These are phyloP conservation scores for Oreochromis tanganicae DNA, from an alignment of 2,113 vertebrate genomes.

Conservation along the genomic window DNA sequence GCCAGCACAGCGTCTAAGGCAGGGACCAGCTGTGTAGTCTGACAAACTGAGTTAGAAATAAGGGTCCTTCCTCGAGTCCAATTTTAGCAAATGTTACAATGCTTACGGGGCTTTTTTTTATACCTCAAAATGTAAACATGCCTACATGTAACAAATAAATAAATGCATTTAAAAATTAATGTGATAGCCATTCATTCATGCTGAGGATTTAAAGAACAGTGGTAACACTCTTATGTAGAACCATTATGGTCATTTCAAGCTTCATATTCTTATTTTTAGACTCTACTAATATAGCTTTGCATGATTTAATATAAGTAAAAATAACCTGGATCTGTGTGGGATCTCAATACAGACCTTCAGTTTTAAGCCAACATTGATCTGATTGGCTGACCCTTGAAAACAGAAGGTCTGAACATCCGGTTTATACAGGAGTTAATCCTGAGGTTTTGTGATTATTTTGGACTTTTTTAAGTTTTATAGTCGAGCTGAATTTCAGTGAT, in stretches of 20 bases:
- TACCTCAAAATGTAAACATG: neutral
- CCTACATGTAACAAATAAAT: neutral
- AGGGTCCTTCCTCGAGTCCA: neutral
- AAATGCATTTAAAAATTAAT: neutral
- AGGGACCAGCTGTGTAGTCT: neutral
- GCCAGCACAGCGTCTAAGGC: neutral
- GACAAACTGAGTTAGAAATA: neutral
- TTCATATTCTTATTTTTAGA: neutral
- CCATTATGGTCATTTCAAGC: neutral
- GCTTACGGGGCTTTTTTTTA: neutral
- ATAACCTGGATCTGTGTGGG: neutral
- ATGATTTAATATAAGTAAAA: neutral
- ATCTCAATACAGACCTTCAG: neutral
- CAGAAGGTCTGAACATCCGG: neutral
- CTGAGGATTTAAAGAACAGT: neutral
- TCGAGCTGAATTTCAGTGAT: neutral
- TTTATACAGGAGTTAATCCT: neutral
- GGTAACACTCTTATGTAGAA: neutral
- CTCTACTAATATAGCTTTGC: neutral
- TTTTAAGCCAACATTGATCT: neutral
- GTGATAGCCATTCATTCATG: neutral
- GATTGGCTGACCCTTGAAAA: neutral
- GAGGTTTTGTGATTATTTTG: neutral
- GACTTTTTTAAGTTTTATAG: neutral
- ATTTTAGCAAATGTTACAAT: neutral